These are phyloP conservation scores for Silvanus unidentatus DNA, from an alignment of 2,888 invertebrate species.

Conservation along the genomic window DNA sequence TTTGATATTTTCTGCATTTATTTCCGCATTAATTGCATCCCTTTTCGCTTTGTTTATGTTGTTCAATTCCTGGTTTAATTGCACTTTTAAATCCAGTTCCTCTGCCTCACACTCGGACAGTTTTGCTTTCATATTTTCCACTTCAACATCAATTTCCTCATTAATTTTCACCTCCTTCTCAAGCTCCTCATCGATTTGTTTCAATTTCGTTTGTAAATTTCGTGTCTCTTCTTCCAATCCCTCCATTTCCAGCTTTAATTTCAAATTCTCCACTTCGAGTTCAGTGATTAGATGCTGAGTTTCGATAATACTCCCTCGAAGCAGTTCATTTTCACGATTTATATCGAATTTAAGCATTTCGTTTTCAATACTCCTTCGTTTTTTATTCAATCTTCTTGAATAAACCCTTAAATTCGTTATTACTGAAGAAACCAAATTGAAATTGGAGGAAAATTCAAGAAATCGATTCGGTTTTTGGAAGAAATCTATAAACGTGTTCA, in stretches of 20 bases:
- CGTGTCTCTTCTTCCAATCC: constrained; percentile 18
- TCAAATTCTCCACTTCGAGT: constrained; percentile 28
- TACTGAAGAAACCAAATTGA: too few species aligned
- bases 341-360: too few species aligned
- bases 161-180: constrained; percentile 9
- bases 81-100: constrained; percentile 25
- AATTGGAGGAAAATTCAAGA: too few species aligned
- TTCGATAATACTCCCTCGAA: constrained; percentile 24
- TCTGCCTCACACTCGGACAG: constrained; percentile 27
- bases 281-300: constrained; percentile 27
- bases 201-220: constrained; percentile 22
- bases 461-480: too few species aligned
- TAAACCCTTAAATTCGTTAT: too few species aligned
- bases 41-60: constrained; percentile 28
- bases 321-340: constrained; percentile 2
- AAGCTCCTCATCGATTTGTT: constrained; percentile 21
- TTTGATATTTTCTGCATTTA: constrained; percentile 27
- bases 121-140: constrained; percentile 17
- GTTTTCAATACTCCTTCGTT: too few species aligned
- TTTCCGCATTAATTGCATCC: constrained; percentile 26
- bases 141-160: constrained; percentile 9
- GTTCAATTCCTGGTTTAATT: constrained; percentile 29
- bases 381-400: too few species aligned
- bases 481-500: too few species aligned
- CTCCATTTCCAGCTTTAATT: constrained; percentile 18